phyloP scores from a whole-genome alignment of 2,888 invertebrate species.

The Nomada fucata region DNA sequence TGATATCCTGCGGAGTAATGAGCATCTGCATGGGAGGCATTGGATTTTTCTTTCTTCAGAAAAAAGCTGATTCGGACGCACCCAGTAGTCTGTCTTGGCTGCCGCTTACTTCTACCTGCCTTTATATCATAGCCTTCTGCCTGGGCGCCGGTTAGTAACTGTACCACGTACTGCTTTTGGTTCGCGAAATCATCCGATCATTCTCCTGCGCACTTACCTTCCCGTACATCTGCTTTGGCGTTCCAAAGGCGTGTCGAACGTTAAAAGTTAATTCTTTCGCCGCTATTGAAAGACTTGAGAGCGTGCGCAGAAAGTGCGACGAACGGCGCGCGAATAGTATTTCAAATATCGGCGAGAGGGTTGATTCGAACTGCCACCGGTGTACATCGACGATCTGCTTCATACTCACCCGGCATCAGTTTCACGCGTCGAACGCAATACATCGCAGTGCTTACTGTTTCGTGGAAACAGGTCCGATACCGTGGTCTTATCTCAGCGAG shows the following conservation, averaged over 20 bases:
- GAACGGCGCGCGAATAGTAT: no score
- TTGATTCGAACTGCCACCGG: no score
- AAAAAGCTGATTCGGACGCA: slow-evolving; percentile 68
- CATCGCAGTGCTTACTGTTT: no score
- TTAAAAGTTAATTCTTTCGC: no score
- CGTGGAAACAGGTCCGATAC: slow-evolving; percentile 82
- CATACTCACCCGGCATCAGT: no score
- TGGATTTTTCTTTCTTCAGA: slow-evolving; percentile 87
- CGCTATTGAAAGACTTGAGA: no score
- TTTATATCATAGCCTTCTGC: slow-evolving; percentile 84
- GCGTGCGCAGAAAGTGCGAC: no score
- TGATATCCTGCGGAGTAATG: slow-evolving; percentile 89
- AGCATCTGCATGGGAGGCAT: slow-evolving; percentile 88
- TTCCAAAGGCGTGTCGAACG: no score
- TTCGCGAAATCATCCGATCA: not conserved
- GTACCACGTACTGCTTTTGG: not conserved
- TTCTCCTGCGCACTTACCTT: not conserved
- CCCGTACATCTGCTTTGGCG: no score
- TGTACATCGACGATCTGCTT: no score
- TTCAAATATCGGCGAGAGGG: no score
- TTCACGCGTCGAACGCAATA: no score
- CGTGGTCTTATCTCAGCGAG: slow-evolving; percentile 85
- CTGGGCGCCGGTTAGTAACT: slow-evolving; percentile 80
- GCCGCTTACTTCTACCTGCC: slow-evolving; percentile 82
- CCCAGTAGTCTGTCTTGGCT: slow-evolving; percentile 78